These are phyloP conservation scores for Buathra laborator DNA, from an alignment of 2,888 invertebrate genomes.

Conservation along the genomic window DNA sequence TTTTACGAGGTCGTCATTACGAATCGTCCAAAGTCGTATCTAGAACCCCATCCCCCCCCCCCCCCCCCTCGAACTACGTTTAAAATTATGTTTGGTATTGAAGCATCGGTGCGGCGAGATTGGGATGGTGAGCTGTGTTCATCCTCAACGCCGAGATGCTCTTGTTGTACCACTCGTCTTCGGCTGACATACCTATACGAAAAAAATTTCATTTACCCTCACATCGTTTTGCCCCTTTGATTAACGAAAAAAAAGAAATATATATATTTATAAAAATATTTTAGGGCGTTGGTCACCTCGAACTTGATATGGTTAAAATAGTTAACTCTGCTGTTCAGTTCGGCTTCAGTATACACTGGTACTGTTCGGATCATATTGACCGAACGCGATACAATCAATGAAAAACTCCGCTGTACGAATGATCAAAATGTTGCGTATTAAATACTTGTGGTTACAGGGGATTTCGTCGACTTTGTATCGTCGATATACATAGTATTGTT, in stretches of 20 bases:
- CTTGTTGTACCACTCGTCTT: conserved; percentile 99
- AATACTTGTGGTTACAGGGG: conserved; percentile 4
- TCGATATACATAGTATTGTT: background rate
- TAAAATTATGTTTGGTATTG: conserved; percentile 98
- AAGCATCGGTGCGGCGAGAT: conserved; percentile 97
- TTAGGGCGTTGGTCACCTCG: conserved; percentile 56
- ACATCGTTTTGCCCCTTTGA: no score
- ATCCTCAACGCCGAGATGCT: conserved; percentile 98
- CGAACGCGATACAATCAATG: conserved; percentile 56
- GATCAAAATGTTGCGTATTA: conserved; percentile 43
- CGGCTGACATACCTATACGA: conserved; percentile 93
- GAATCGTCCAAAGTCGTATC: conserved; percentile 63
- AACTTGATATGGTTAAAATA: conserved; percentile 24
- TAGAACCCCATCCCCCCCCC: conserved; percentile 51
- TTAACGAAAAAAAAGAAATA: conserved; percentile 10
- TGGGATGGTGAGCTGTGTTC: conserved; percentile 98
- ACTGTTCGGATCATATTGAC: conserved; percentile 58
- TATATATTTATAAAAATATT: background rate
- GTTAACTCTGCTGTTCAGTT: conserved; percentile 46
- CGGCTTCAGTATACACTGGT: conserved; percentile 51
- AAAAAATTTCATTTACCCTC: background rate
- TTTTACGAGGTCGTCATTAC: conserved; percentile 49
- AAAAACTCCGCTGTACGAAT: conserved; percentile 57
- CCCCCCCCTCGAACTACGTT: conserved; percentile 68
- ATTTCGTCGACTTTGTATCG: background rate